Percentiles rank a stretch among this genome's conserved stretches.
These are phyloP conservation scores for Clarias pachynema DNA, from an alignment of 2,797 vertebrate species.

Conservation along the genomic window DNA sequence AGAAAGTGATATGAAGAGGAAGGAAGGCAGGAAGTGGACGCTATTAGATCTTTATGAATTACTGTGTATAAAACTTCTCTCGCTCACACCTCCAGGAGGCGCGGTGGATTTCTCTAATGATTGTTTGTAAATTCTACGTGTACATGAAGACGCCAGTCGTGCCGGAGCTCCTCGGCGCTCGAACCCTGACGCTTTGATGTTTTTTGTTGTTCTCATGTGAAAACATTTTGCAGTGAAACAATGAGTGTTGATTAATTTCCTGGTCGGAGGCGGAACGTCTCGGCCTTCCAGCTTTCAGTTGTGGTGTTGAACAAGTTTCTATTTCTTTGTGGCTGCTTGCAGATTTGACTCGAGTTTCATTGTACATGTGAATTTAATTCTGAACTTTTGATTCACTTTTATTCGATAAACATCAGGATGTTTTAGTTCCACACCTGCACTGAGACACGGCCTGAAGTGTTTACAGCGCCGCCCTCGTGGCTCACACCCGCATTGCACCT, in stretches of 20 bases:
- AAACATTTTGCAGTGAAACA: neutral
- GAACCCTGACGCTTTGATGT: constrained; percentile 18
- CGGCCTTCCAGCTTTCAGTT: neutral
- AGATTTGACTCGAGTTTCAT: constrained; percentile 13
- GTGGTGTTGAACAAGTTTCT: neutral
- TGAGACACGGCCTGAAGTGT: constrained; percentile 19
- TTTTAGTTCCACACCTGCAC: neutral
- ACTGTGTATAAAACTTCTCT: constrained; percentile 73
- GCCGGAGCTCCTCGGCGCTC: neutral
- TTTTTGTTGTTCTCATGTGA: constrained; percentile 35
- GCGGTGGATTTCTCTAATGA: constrained; percentile 57
- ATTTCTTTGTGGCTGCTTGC: constrained; percentile 22
- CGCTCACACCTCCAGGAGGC: constrained; percentile 54
- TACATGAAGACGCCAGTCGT: neutral
- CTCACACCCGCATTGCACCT: neutral
- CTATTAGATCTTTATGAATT: constrained; percentile 56
- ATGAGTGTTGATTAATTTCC: neutral
- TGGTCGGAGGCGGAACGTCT: neutral
- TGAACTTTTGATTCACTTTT: neutral
- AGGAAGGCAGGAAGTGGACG: constrained; percentile 7
- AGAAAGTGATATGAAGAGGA: neutral
- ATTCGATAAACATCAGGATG: neutral
- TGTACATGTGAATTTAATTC: constrained; percentile 46
- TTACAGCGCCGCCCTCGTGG: neutral
- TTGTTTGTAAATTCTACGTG: constrained; percentile 52